phyloP scores from a whole-genome alignment of 2,797 vertebrate species.

The Protosalanx chinensis region DNA sequence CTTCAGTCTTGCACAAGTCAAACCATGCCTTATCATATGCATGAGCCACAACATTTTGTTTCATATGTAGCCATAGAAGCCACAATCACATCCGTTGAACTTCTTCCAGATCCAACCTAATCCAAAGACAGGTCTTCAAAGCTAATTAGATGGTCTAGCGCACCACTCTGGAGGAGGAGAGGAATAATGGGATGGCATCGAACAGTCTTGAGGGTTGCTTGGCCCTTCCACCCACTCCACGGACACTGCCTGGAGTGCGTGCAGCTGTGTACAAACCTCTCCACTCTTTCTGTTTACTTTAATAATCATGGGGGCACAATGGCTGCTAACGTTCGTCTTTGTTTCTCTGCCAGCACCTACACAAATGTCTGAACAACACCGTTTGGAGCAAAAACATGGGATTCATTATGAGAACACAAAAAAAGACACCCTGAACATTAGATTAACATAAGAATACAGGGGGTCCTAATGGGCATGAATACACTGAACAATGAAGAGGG shows the following conservation, averaged over 20 bases:
- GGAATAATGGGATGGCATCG: slow-evolving; percentile 62
- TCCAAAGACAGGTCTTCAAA: slow-evolving; percentile 63
- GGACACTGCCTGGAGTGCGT: slow-evolving; percentile 63
- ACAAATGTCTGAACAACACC: slow-evolving; percentile 70
- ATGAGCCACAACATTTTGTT: slow-evolving; percentile 50
- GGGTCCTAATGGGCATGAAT: slow-evolving; percentile 65
- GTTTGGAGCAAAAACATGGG: slow-evolving; percentile 65
- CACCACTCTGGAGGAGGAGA: slow-evolving; percentile 55
- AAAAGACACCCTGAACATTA: slow-evolving; percentile 56
- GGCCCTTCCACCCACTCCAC: slow-evolving; percentile 61
- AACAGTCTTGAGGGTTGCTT: slow-evolving; percentile 71
- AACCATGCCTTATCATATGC: neutral
- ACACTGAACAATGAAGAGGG: slow-evolving; percentile 63
- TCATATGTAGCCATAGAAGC: slow-evolving; percentile 44
- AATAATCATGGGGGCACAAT: slow-evolving; percentile 67
- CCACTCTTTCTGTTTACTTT: slow-evolving; percentile 74
- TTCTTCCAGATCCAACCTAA: slow-evolving; percentile 26
- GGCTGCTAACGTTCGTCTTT: slow-evolving; percentile 70
- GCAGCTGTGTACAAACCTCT: slow-evolving; percentile 69
- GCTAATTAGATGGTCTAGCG: slow-evolving; percentile 46
- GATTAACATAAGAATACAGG: slow-evolving; percentile 77
- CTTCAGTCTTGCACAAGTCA: neutral
- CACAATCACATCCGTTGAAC: slow-evolving; percentile 22
- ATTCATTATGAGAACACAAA: slow-evolving; percentile 67
- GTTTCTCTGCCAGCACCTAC: slow-evolving; percentile 74